A percentile compares a stretch with the other conserved stretches of the same genome.
These are phyloP conservation scores for Halictus rubicundus DNA, from an alignment of 1,140 invertebrate genomes.

Conservation along the genomic window DNA sequence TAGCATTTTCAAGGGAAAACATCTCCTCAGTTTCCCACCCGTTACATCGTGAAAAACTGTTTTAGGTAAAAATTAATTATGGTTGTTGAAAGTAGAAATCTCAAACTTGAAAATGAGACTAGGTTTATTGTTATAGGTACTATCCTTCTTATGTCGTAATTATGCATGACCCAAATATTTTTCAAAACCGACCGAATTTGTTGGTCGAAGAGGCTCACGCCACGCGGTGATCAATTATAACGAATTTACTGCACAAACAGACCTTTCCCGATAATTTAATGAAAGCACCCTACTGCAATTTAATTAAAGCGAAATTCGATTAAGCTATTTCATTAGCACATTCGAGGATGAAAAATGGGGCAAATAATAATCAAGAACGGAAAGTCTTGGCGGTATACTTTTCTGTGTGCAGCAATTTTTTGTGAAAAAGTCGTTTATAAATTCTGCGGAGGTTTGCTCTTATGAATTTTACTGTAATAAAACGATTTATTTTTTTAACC, in stretches of 20 bases:
- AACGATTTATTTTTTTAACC: neutral
- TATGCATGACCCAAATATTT: neutral
- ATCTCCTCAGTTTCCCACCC: too few relatives aligned
- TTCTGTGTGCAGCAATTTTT: neutral
- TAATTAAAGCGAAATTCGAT: constrained; percentile 15
- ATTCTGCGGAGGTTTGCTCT: neutral
- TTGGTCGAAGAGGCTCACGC: neutral
- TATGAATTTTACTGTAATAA: neutral
- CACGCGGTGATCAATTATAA: constrained; percentile 23
- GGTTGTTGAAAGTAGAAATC: too few relatives aligned
- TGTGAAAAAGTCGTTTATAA: neutral
- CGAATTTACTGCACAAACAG: constrained; percentile 32
- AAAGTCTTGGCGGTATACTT: neutral
- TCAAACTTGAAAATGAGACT: too few relatives aligned
- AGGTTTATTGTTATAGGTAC: too few relatives aligned
- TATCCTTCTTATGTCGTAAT: too few relatives aligned
- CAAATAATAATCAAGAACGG: neutral
- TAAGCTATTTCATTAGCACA: constrained; percentile 16
- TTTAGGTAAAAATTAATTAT: too few relatives aligned
- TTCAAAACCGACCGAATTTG: neutral
- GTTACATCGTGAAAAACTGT: too few relatives aligned
- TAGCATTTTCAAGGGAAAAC: too few relatives aligned
- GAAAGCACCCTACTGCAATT: constrained; percentile 19
- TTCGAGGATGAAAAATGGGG: neutral
- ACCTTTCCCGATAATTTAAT: constrained; percentile 26